These are phyloP conservation scores for Etheostoma perlongum DNA, from an alignment of 2,797 vertebrate species.

Conservation along the genomic window DNA sequence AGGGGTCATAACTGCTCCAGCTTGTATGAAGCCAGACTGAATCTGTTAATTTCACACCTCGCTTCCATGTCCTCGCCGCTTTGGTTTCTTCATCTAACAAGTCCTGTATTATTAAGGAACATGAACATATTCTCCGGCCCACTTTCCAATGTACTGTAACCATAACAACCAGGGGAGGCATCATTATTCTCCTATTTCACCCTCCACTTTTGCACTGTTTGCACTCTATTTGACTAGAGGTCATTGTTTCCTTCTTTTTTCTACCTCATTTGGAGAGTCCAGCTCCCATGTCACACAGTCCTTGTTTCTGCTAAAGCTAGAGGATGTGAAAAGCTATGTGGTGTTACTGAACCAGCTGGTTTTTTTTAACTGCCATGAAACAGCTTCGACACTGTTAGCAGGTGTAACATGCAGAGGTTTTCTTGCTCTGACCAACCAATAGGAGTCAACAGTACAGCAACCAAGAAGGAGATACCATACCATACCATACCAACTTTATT, in stretches of 20 bases:
- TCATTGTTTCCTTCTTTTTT: slow-evolving; percentile 20
- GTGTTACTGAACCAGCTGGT: neutral
- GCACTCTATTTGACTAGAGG: slow-evolving; percentile 20
- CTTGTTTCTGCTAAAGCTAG: neutral
- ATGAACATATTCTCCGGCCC: slow-evolving; percentile 45
- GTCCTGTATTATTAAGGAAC: slow-evolving; percentile 49
- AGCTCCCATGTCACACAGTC: neutral
- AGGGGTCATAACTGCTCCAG: slow-evolving; percentile 47
- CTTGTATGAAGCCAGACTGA: slow-evolving; percentile 54
- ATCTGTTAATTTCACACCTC: slow-evolving; percentile 74
- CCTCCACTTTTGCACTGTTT: slow-evolving; percentile 11
- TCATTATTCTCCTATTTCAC: slow-evolving; percentile 19
- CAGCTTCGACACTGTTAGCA: too few relatives aligned
- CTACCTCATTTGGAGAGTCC: slow-evolving; percentile 2
- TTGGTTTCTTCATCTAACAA: slow-evolving; percentile 39
- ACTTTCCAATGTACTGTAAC: slow-evolving; percentile 52
- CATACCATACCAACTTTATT: too few relatives aligned
- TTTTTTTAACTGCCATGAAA: slow-evolving; percentile 1
- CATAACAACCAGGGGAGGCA: slow-evolving; percentile 59
- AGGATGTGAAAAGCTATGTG: slow-evolving; percentile 13
- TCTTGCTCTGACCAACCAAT: neutral
- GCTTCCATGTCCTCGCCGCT: slow-evolving; percentile 46
- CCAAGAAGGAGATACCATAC: neutral
- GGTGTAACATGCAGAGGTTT: neutral
- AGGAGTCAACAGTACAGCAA: slow-evolving; percentile 20